These are phyloP conservation scores for Coryphaenoides rupestris DNA, from an alignment of 2,113 vertebrate genomes.

Conservation along the genomic window DNA sequence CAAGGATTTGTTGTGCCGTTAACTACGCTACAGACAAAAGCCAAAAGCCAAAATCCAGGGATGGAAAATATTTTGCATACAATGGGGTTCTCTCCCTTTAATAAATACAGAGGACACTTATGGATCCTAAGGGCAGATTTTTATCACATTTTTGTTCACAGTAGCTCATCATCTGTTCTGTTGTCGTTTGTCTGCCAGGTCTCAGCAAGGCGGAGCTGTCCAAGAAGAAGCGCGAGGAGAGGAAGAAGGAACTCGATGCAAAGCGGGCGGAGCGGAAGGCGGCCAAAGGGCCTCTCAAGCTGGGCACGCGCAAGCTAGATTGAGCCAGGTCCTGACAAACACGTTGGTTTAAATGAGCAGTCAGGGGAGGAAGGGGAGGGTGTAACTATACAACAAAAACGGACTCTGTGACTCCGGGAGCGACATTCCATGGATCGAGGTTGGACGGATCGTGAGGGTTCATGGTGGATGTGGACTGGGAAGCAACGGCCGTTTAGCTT, in stretches of 20 bases:
- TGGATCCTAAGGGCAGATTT: too few species aligned
- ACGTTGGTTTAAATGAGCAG: too few species aligned
- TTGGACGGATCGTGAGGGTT: constrained; percentile 6
- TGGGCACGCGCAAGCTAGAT: constrained; percentile 86
- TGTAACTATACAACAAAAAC: neutral
- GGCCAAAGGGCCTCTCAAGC: constrained; percentile 85
- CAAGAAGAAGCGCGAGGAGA: constrained; percentile 86
- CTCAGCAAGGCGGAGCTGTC: constrained; percentile 81
- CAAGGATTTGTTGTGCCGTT: too few species aligned
- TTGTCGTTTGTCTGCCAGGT: constrained; percentile 39
- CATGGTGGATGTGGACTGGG: neutral
- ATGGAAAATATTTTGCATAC: too few species aligned
- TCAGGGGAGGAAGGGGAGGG: neutral
- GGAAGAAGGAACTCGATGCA: constrained; percentile 84
- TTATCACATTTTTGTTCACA: neutral
- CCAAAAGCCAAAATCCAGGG: too few species aligned
- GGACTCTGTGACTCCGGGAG: constrained; percentile 13
- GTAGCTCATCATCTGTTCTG: neutral
- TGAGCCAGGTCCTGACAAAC: constrained; percentile 46
- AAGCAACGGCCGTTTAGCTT: neutral
- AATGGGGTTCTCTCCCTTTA: too few species aligned
- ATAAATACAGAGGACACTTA: too few species aligned
- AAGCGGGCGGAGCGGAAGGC: constrained; percentile 84
- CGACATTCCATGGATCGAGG: constrained; percentile 40
- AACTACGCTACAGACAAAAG: too few species aligned